phyloP scores from a whole-genome alignment of 2,797 vertebrate species.

The Bucorvus abyssinicus region DNA sequence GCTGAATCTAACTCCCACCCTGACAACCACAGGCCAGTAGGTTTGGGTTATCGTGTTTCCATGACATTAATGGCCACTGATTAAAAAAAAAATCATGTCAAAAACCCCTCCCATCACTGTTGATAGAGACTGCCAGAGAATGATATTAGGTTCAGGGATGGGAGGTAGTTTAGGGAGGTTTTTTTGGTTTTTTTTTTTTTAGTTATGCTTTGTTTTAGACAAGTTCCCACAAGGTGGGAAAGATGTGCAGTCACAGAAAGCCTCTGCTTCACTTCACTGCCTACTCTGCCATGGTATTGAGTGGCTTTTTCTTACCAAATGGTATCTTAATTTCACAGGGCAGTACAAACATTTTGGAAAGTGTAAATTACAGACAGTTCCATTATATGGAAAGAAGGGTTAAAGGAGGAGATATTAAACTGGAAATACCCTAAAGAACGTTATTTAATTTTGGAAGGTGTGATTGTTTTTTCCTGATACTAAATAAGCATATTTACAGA shows the following conservation, averaged over 20 bases:
- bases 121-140: not conserved
- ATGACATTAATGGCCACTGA: not conserved
- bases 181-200: too few relatives aligned
- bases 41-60: not conserved
- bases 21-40: not conserved
- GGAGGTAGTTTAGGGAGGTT: not conserved
- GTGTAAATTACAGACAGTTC: not conserved
- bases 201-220: not conserved
- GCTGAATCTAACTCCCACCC: not conserved
- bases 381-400: not conserved
- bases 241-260: not conserved
- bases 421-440: not conserved
- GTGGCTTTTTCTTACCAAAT: not conserved
- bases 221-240: not conserved
- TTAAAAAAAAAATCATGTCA: not conserved
- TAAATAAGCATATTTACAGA: not conserved
- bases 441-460: not conserved
- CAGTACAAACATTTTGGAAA: not conserved
- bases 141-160: not conserved
- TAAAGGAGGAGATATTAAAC: not conserved
- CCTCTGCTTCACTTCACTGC: not conserved
- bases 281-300: not conserved
- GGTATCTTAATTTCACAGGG: not conserved
- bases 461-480: not conserved
- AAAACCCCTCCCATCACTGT: not conserved